Evolutionary conservation across 2,797 vertebrate genomes (phyloP), one percentile per base, ranked within the genome.

Genomic region (Channallabes apus): DNA sequence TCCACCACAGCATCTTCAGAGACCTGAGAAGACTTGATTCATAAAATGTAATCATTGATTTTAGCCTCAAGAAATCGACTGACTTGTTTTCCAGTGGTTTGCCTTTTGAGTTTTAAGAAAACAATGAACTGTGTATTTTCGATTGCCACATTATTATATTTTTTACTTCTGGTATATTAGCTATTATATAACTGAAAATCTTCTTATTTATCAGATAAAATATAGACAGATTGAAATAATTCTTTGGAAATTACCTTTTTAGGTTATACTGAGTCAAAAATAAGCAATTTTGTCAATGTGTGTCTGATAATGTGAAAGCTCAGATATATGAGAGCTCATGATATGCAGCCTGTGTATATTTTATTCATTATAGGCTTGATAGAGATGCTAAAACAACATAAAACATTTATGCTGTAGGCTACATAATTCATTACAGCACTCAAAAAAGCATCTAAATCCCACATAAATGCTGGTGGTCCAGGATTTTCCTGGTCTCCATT

Each of bases 1-100:
- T 94, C 93, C 82, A 96, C 91, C 86, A 94, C 88, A 0, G 93
- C 91, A 29, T 96, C 95, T 61, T 92, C 89, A 1, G 90, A 91
- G 51, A 84, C 91, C 96, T 96, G 91, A 51, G 6, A 64, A 73
- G 35, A 27, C 22, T 67, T 69, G 2, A 27, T 67, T 68, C 82
- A 72, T 71, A 46, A 46, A 9, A 46, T 46, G 1, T 46, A 46
- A 0, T 68, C 32, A 81, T 51, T n/a, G 35, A 80, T 61, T 62
- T 41, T 18, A 67, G 4, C 24, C 32, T 14, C 64, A 56, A 29
- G 20, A 54, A 35, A 35, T 81, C 18, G 46, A 32, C 9, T 15
- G 32, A 62, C 12, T 0, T 24, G 5, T 78, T 14, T 78, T n/a
- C 6, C 20, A 61, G 15, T 2, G 9, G 11, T 59, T 29, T 56